Evolutionary conservation across 1,140 invertebrate species (phyloP), one percentile per base, ranked within the genome.

Genomic region (Neodiprion virginianus): DNA sequence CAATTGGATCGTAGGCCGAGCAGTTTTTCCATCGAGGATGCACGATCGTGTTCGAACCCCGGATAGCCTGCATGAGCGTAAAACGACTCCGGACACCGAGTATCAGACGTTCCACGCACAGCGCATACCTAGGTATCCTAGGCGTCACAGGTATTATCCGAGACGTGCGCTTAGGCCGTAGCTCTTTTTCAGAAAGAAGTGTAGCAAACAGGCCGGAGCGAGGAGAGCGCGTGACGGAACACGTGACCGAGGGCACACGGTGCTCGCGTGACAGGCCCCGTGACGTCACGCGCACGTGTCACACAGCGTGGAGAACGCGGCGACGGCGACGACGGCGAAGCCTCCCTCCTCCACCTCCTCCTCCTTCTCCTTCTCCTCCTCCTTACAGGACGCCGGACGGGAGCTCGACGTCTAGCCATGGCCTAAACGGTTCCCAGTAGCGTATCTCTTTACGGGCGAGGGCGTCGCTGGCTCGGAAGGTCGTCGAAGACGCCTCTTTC

Each of bases 201-300:
- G 53, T 61, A 61, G 53, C 53, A 61, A 61, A 61, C 53, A 61
- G 53, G 53, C 8, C 53, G 53, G 11, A 61, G 53, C 53, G 53
- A 61, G 53, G 53, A 61, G 81, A 85, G 84, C 86, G 86, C 88
- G 88, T 89, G 87, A 88, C 85, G 73, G 82, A 74, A 87, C 88
- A 89, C 88, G 88, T 89, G 88, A 89, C 85, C 77, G 77, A 73
- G 80, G 86, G 85, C 87, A 88, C 86, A 88, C 85, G 80, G 84
- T 83, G 80, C 84, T 88, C 87, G 86, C 87, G 87, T 88, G 87
- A 88, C 87, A 83, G 82, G 78, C 79, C 78, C 79, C 74, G 78
- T 88, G 87, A 88, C 87, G 87, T 88, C 87, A 88, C 77, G 77
- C 84, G 87, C 88, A 88, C 88, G 88, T 88, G 88, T 88, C 84